Base-by-base conservation (phyloP, 2,888 invertebrate species). In the Melipona beecheii region DNA sequence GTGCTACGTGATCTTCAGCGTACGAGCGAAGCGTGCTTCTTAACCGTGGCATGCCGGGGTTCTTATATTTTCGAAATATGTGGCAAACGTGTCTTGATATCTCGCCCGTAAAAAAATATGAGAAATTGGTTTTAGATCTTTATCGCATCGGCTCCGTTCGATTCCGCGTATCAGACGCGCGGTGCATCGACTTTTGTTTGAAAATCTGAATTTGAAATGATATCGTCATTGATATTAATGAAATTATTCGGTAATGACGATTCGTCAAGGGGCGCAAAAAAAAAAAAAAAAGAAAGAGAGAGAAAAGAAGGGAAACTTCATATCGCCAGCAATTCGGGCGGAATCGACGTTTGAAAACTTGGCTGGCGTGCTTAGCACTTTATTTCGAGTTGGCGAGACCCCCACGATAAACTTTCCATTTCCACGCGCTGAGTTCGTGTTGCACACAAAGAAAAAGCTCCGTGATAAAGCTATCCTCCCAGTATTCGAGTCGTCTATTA, bases 1-100 rank as follows among this genome's bases (percentile, higher is more conserved):
- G 92, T 90, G 90, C 92, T 92, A 93, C 93, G 93, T 93, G 93
- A 93, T 93, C 93, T 91, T 92, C 90, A 85, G 86, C 85, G 86
- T 85, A 90, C 88, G 90, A 89, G 91, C 89, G 91, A 79, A 85
- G 85, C 88, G 89, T 89, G 88, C 87, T 88, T 85, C 90, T 90
- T 89, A 90, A 87, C 86, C 86, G 78, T 84, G 79, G 77, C 81
- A 84, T 84, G 76, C 84, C 52, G 54, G 71, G 84, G 77, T 90
- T 87, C 88, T 89, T 87, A 90, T 89, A 90, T 89, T 90, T 90
- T 85, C 90, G 87, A 90, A 90, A 89, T 90, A 90, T 84, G 88
- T 79, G 75, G 75, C 60, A 74, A 68, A 90, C 89, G 89, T 90
- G 90, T 83, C 83, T 76, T 83, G 78, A 77, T 88, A 83, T 81